A percentile compares a stretch with the other conserved stretches of the same genome.
Conservation (phyloP, 2,888 invertebrate genomes). For the Ernsta delagoae region DNA sequence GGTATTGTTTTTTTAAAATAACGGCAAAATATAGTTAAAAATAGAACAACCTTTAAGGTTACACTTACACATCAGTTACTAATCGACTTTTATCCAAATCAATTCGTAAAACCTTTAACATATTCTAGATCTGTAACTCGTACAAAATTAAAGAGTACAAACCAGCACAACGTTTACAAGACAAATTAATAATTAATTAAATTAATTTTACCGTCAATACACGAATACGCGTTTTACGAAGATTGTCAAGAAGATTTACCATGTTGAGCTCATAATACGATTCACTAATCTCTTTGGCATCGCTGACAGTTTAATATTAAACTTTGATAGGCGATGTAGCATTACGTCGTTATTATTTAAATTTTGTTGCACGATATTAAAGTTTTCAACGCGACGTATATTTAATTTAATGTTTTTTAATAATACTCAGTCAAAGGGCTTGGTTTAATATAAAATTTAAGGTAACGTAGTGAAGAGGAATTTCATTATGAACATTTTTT, state of each 20-base stretch:
- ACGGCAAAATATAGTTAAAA: too few relatives aligned
- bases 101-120: neutral
- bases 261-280: neutral
- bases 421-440: too few relatives aligned
- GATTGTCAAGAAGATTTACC: neutral
- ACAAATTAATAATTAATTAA: neutral
- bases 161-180: neutral
- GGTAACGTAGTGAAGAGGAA: too few relatives aligned
- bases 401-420: neutral
- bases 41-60: too few relatives aligned
- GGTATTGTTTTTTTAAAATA: too few relatives aligned
- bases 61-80: too few relatives aligned
- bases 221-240: neutral
- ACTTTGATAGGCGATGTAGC: neutral
- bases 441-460: too few relatives aligned
- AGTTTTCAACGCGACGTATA: neutral
- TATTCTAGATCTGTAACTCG: too few relatives aligned
- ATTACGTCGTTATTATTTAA: neutral
- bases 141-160: neutral
- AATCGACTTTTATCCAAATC: neutral
- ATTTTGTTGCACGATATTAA: neutral
- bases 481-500: too few relatives aligned
- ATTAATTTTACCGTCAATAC: neutral
- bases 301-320: constrained; percentile 6
- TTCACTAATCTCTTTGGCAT: neutral